These are phyloP conservation scores for Tridacna gigas DNA, from an alignment of 2,888 invertebrate species.

Conservation along the genomic window DNA sequence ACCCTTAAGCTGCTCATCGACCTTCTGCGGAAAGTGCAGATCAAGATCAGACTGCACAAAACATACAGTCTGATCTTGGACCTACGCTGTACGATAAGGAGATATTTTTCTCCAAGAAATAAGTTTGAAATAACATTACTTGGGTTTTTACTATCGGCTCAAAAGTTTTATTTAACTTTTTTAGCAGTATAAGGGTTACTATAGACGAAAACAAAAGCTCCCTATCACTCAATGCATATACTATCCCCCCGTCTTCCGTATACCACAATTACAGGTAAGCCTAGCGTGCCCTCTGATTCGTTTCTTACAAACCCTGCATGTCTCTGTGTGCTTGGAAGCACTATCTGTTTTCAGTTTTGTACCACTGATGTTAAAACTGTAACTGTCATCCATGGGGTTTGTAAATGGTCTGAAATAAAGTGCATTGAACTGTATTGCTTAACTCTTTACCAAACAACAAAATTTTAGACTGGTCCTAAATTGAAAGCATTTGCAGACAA, in stretches of 20 bases:
- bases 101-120: no score
- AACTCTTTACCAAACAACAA: not conserved
- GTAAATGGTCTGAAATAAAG: constrained; percentile 16
- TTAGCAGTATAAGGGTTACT: no score
- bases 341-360: constrained; percentile 47
- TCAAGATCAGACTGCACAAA: no score
- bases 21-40: no score
- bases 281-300: constrained; percentile 59
- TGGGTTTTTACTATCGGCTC: no score
- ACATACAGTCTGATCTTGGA: no score
- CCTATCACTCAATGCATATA: not conserved
- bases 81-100: no score
- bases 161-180: no score
- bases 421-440: not conserved
- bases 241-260: constrained; percentile 52
- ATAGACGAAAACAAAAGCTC: not conserved
- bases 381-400: constrained; percentile 47
- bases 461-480: no score
- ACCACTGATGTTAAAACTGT: constrained; percentile 62
- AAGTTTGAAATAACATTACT: no score
- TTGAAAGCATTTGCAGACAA: no score
- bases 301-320: constrained; percentile 56
- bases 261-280: constrained; percentile 63
- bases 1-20: no score
- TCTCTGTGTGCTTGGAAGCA: constrained; percentile 23